phyloP scores from a whole-genome alignment of 2,797 vertebrate species.

The Mormyrus hasselquistii region DNA sequence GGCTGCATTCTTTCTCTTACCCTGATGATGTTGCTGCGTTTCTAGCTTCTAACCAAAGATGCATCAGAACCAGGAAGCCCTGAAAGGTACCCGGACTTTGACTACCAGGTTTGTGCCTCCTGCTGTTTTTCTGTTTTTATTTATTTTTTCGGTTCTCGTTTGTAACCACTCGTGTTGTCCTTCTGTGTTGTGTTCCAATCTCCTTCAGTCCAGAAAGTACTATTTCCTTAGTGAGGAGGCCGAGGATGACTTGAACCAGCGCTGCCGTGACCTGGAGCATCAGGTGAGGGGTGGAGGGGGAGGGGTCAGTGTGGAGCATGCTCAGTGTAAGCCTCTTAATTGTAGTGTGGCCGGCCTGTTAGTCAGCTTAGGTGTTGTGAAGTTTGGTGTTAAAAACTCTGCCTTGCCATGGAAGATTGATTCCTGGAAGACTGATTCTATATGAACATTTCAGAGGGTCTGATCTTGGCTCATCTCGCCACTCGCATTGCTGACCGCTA shows the following conservation, averaged over 20 bases:
- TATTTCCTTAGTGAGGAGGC: conserved; percentile 83
- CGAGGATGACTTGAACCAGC: conserved; percentile 66
- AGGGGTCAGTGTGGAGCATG: background rate
- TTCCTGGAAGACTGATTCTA: background rate
- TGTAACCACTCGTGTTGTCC: background rate
- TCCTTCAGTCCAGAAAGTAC: conserved; percentile 79
- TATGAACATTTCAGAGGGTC: background rate
- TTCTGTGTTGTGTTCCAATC: conserved; percentile 2
- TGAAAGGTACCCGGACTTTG: conserved; percentile 78
- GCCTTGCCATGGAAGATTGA: background rate
- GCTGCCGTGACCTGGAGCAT: conserved; percentile 71
- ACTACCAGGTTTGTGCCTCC: conserved; percentile 67
- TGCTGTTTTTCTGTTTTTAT: background rate
- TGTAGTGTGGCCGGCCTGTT: background rate
- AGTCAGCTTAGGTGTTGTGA: background rate
- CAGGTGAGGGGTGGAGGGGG: conserved; percentile 63
- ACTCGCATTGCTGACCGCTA: conserved; percentile 48
- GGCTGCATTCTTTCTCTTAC: background rate
- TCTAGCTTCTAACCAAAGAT: conserved; percentile 72
- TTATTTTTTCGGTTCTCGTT: background rate
- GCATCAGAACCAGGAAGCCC: conserved; percentile 58
- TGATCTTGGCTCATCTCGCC: conserved; percentile 28
- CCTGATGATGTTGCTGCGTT: background rate
- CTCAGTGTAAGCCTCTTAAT: conserved; percentile 11
- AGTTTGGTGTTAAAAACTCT: background rate